Percentiles rank a stretch among this genome's conserved stretches.
Conservation (phyloP, 1,140 invertebrate genomes). For the Lysiphlebus fabarum region DNA sequence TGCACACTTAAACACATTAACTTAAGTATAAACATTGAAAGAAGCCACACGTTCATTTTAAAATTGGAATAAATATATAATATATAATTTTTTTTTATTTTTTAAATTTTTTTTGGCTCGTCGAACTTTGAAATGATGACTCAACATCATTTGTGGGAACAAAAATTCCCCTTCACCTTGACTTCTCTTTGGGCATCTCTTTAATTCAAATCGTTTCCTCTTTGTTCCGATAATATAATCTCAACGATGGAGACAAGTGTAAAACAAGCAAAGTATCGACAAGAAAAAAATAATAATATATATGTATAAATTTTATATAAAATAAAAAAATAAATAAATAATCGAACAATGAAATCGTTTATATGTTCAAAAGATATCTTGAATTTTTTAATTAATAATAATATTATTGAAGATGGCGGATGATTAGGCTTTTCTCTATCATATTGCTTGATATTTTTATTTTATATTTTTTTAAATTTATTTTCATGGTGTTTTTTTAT, state of each 20-base stretch:
- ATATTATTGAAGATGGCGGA: neutral
- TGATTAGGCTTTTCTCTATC: too few species aligned
- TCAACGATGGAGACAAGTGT: neutral
- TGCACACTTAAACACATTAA: neutral
- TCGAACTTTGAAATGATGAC: constrained; percentile 48
- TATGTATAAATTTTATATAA: too few species aligned
- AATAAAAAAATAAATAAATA: neutral
- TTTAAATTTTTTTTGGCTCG: constrained; percentile 40
- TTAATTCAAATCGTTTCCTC: neutral
- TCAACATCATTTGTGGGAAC: constrained; percentile 55
- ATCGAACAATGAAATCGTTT: constrained; percentile 13
- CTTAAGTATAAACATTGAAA: neutral
- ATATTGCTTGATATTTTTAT: too few species aligned
- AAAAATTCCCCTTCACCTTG: constrained; percentile 33
- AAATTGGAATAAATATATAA: constrained; percentile 54
- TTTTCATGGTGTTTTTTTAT: too few species aligned
- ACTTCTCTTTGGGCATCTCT: constrained; percentile 4
- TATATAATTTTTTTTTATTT: constrained; percentile 51
- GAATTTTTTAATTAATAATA: constrained; percentile 20
- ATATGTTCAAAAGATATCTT: constrained; percentile 7
- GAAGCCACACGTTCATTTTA: constrained; percentile 39
- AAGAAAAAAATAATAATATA: constrained; percentile 2
- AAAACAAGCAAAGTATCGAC: too few species aligned
- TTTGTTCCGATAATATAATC: neutral
- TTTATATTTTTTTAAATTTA: too few species aligned